Base-by-base conservation (phyloP, 2,113 vertebrate genomes). In the Gavia stellata region DNA sequence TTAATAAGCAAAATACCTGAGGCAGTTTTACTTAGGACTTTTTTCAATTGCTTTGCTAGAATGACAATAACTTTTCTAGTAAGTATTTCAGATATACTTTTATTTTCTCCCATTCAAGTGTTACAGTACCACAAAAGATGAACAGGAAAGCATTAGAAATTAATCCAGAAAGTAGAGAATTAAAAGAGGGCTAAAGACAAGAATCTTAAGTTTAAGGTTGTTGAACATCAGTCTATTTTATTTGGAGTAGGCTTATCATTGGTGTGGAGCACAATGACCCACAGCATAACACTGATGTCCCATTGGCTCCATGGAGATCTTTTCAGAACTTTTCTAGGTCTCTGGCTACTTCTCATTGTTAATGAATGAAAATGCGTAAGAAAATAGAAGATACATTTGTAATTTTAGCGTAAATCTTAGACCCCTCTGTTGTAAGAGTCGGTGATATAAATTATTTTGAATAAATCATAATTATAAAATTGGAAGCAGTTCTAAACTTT, bases 1-100 rank as follows among this genome's bases (percentile, higher is more conserved):
- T 96, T 91, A 96, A 91, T 90, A 96, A 96, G 80, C 31, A 94
- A 96, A 92, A 31, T 66, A 92, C 9, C 55, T 17, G 38, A 92
- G 33, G 24, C 42, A 81, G n/a, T 88, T 94, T 70, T 50, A 62
- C 1, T 5, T 59, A 33, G 25, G 47, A 63, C 15, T 58, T 58
- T 90, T 88, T 25, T 5, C 24, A 45, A 88, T 70, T 21, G n/a
- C 23, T 91, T 96, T 89, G 3, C 45, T 94, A 66, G 68, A 91
- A 87, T 73, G 58, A 87, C 36, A 94, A 20, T 42, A 88, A 50
- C 4, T 91, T 97, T 92, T 85, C 77, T 67, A 49, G 38, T 36
- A 90, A 90, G 7, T 95, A 68, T 90, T 97, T 93, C 71, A 94
- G 65, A 92, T 88, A 62, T 7, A 50, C 26, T 62, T 81, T 85